Conservation (phyloP, 2,797 vertebrate genomes). For the Bovichtus variegatus region DNA sequence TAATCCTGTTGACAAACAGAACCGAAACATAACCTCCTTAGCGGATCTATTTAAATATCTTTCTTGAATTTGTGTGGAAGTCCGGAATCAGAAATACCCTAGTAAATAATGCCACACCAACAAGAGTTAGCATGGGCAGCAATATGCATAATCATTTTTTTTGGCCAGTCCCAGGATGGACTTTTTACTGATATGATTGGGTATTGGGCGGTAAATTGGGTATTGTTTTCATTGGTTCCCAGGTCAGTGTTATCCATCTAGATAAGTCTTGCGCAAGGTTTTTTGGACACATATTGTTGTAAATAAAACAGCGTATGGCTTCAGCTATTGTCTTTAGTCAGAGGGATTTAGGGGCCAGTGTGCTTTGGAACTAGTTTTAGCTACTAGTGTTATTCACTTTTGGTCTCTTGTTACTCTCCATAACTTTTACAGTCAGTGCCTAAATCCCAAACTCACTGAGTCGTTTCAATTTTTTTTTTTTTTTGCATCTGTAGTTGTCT, state of each 20-base stretch:
- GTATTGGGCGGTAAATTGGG: too few species aligned
- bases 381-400: not conserved
- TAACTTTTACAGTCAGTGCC: not conserved
- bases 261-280: too few species aligned
- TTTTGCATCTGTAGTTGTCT: not conserved
- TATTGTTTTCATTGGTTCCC: not conserved
- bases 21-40: too few species aligned
- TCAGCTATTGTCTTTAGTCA: not conserved
- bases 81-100: not conserved
- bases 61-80: not conserved
- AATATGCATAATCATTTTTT: not conserved
- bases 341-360: not conserved
- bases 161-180: not conserved
- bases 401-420: not conserved
- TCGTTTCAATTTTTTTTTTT: not conserved
- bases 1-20: too few species aligned
- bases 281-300: not conserved
- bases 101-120: not conserved
- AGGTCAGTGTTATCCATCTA: not conserved
- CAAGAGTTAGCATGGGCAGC: not conserved
- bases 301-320: not conserved
- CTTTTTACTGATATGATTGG: not conserved
- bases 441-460: not conserved
- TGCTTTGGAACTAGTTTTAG: not conserved
- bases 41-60: too few species aligned